Conservation (phyloP, 2,888 invertebrate genomes). For the Pimpla rufipes region DNA sequence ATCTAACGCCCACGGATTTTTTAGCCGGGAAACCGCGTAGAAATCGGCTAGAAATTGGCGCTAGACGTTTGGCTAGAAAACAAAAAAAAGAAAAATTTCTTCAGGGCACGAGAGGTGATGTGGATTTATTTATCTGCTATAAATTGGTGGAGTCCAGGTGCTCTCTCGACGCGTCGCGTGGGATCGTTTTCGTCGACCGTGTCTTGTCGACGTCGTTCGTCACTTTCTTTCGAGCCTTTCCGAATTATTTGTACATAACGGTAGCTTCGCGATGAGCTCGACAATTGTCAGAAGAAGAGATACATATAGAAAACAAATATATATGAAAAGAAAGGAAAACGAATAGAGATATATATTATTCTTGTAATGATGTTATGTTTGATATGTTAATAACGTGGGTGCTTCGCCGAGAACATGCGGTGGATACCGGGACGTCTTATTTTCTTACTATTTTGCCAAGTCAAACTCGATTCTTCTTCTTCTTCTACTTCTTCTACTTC, state of each 20-base stretch:
- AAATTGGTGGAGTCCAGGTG: constrained; percentile 60
- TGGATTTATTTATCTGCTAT: constrained; percentile 52
- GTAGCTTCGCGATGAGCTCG: constrained; percentile 55
- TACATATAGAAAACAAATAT: constrained; percentile 44
- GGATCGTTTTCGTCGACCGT: constrained; percentile 15
- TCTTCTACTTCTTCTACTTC: constrained; percentile 15
- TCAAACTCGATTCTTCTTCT: constrained; percentile 34
- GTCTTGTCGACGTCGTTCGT: neutral
- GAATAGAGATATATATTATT: constrained; percentile 56
- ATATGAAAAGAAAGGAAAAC: constrained; percentile 7
- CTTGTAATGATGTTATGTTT: constrained; percentile 68
- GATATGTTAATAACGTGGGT: constrained; percentile 66
- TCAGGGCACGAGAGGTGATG: constrained; percentile 18
- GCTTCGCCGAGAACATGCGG: constrained; percentile 57
- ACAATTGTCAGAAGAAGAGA: constrained; percentile 41
- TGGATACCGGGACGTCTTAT: constrained; percentile 39
- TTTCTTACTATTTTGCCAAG: constrained; percentile 36
- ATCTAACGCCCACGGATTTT: too few relatives aligned
- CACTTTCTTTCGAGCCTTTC: constrained; percentile 46
- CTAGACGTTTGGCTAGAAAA: constrained; percentile 4
- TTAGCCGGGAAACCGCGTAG: neutral
- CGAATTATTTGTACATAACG: constrained; percentile 62
- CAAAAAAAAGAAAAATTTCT: neutral
- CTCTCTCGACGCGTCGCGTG: constrained; percentile 39
- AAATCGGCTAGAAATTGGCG: constrained; percentile 36